A percentile compares a stretch with the other conserved stretches of the same genome.
Evolutionary conservation across 1,140 invertebrate genomes (phyloP).

Genomic region (Sitobion miscanthi): DNA sequence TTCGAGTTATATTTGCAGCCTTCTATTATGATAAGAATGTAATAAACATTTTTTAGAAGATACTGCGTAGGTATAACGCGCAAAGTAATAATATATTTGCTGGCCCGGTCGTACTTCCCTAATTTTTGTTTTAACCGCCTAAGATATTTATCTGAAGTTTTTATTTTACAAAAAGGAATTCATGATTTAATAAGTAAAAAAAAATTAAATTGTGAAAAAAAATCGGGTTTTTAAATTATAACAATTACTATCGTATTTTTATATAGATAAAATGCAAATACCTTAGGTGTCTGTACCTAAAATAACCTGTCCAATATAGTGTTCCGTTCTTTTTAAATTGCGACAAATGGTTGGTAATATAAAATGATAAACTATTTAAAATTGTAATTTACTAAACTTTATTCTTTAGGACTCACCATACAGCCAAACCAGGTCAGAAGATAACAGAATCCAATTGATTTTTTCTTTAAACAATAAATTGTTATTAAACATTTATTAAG

Average conservation of each 20-base stretch:
- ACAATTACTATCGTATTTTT: background rate
- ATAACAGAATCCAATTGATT: background rate
- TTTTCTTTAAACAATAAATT: background rate
- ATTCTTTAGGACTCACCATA: background rate
- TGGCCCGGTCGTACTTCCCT: background rate
- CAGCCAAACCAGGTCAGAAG: background rate
- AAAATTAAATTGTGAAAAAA: background rate
- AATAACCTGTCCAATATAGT: background rate
- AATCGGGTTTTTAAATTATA: background rate
- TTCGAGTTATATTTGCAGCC: background rate
- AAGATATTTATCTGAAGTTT: background rate
- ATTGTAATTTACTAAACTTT: background rate
- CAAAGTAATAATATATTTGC: background rate
- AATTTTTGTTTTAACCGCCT: background rate
- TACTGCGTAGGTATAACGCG: background rate
- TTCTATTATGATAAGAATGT: background rate
- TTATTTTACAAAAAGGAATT: background rate
- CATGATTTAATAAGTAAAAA: background rate
- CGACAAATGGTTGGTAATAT: background rate
- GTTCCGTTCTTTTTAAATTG: background rate
- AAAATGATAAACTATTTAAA: background rate
- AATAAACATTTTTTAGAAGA: background rate
- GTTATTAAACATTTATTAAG: background rate
- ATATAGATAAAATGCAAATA: conserved; percentile 2
- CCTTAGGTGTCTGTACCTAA: background rate